Evolutionary conservation across 1,140 invertebrate species (phyloP).

Genomic region (Drosophila cardini): DNA sequence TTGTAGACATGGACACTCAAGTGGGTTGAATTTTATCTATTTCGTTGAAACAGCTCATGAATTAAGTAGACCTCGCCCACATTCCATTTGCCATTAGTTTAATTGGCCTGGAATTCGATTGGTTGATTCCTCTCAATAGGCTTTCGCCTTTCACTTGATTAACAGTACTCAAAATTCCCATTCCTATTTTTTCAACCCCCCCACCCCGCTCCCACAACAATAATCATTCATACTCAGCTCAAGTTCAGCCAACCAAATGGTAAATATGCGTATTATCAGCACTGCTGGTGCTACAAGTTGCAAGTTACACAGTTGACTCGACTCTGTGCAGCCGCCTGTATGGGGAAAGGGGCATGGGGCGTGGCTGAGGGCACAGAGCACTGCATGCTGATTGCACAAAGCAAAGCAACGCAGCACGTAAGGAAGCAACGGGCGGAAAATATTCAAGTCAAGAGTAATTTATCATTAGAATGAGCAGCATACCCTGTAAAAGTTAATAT

Average conservation of each 20-base stretch:
- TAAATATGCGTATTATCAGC: neutral
- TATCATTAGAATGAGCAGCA: slow-evolving; percentile 13
- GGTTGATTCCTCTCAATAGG: slow-evolving; percentile 7
- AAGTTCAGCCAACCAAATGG: neutral
- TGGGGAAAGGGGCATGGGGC: no score
- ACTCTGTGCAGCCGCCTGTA: slow-evolving; percentile 5
- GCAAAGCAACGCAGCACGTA: neutral
- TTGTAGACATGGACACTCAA: slow-evolving; percentile 13
- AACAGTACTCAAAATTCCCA: slow-evolving; percentile 19
- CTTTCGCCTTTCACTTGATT: slow-evolving; percentile 20
- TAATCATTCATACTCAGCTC: slow-evolving; percentile 8
- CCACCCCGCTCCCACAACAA: slow-evolving; percentile 11
- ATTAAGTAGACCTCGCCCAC: neutral
- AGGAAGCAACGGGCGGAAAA: slow-evolving; percentile 23
- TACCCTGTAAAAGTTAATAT: slow-evolving; percentile 11
- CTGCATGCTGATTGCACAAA: slow-evolving; percentile 31
- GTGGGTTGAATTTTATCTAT: slow-evolving; percentile 5
- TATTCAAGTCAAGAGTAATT: slow-evolving; percentile 23
- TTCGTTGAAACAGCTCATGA: neutral
- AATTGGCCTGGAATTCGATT: slow-evolving; percentile 39
- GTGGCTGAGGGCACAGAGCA: neutral
- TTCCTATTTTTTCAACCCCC: slow-evolving; percentile 8
- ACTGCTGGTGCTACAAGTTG: slow-evolving; percentile 14
- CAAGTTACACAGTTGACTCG: slow-evolving; percentile 15
- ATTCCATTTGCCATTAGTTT: slow-evolving; percentile 41